phyloP scores from a whole-genome alignment of 2,113 vertebrate genomes.

The Cyanocitta stelleri region DNA sequence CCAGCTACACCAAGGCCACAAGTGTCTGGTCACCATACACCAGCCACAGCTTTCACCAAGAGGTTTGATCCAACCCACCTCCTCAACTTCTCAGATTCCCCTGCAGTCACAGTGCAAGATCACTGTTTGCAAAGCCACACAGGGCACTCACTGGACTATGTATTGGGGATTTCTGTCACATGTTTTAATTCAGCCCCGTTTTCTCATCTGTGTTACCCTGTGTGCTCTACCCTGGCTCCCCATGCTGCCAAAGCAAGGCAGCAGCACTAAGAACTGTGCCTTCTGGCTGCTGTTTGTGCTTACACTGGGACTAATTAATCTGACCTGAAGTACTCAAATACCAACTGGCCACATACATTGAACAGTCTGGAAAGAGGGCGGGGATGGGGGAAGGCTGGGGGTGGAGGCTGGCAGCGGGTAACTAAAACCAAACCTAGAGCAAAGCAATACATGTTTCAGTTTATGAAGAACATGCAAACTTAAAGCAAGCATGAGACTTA shows the following conservation, averaged over 20 bases:
- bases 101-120: not conserved
- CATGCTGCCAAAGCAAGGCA: not conserved
- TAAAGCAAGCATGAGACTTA: not conserved
- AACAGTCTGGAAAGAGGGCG: not conserved
- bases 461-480: not conserved
- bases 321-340: not conserved
- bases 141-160: accelerated
- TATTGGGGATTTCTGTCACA: accelerated
- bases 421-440: not conserved
- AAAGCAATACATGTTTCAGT: not conserved
- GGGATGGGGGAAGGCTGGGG: not conserved
- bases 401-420: not conserved
- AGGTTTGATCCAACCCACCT: not conserved
- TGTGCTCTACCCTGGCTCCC: not conserved
- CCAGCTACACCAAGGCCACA: not conserved
- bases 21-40: accelerated
- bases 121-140: not conserved
- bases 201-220: not conserved
- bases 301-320: not conserved
- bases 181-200: not conserved
- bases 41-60: not conserved
- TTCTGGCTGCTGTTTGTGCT: not conserved
- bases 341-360: not conserved
- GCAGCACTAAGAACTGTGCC: not conserved
- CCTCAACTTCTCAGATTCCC: not conserved